These are phyloP conservation scores for Gavialis gangeticus DNA, from an alignment of 2,113 vertebrate genomes.

Conservation along the genomic window DNA sequence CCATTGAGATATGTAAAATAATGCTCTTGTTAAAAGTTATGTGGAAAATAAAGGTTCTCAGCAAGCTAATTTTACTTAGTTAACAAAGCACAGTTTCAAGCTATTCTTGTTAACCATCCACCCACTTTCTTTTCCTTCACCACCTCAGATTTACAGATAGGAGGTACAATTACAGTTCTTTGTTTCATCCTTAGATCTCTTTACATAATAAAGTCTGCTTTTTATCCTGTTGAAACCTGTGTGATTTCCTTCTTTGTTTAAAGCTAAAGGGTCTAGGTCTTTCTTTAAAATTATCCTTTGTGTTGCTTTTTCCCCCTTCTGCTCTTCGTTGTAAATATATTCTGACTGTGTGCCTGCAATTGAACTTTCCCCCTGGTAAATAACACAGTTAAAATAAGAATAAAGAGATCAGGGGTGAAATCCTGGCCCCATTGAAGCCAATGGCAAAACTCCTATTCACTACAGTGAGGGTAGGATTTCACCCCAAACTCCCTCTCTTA, in stretches of 20 bases:
- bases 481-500: background rate
- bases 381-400: constrained; percentile 39
- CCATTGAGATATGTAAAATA: constrained; percentile 58
- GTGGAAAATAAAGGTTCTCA: constrained; percentile 74
- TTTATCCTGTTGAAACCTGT: constrained; percentile 73
- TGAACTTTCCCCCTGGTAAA: constrained; percentile 52
- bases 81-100: constrained; percentile 74
- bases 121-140: constrained; percentile 75
- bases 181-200: constrained; percentile 76
- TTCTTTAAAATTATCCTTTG: constrained; percentile 63
- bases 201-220: constrained; percentile 67
- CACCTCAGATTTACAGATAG: constrained; percentile 76
- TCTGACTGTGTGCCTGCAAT: constrained; percentile 28
- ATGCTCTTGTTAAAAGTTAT: constrained; percentile 63
- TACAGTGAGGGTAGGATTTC: constrained; percentile 5
- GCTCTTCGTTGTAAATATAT: constrained; percentile 47
- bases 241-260: constrained; percentile 67
- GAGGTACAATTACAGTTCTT: constrained; percentile 70
- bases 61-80: constrained; percentile 78
- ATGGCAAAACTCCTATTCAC: background rate
- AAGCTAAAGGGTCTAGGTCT: constrained; percentile 54
- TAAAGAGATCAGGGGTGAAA: constrained; percentile 42
- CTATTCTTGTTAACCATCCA: constrained; percentile 70
- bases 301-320: background rate
- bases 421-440: constrained; percentile 8